phyloP scores from a whole-genome alignment of 1,140 invertebrate genomes.

The Drosophila lacertosa region DNA sequence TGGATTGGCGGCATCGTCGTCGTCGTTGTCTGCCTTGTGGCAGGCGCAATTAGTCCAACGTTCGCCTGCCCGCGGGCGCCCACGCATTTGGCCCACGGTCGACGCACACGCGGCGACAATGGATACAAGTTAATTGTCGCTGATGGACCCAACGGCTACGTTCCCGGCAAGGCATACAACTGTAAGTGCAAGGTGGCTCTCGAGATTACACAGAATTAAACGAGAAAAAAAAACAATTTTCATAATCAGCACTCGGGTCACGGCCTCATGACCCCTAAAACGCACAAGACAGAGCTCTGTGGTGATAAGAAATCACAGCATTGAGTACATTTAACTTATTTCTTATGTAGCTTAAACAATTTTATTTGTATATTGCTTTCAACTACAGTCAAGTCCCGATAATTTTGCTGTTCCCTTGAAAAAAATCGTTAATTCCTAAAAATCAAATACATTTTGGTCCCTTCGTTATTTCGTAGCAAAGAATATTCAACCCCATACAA shows the following conservation, averaged over 20 bases:
- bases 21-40: constrained; percentile 47
- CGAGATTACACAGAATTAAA: neutral
- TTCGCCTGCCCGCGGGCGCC: constrained; percentile 76
- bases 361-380: constrained; percentile 10
- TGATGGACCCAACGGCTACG: constrained; percentile 90
- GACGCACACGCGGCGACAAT: constrained; percentile 89
- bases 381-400: too few species aligned
- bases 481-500: too few species aligned
- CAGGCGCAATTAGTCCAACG: constrained; percentile 62
- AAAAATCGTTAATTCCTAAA: too few species aligned
- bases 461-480: too few species aligned
- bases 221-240: constrained; percentile 30
- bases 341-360: neutral
- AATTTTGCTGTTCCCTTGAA: too few species aligned
- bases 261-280: constrained; percentile 36
- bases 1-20: constrained; percentile 50
- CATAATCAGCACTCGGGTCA: constrained; percentile 51
- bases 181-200: constrained; percentile 85
- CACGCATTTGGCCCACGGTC: constrained; percentile 76
- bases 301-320: constrained; percentile 4
- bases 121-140: constrained; percentile 91
- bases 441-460: too few species aligned
- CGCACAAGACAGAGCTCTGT: constrained; percentile 6
- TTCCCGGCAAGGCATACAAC: constrained; percentile 91
- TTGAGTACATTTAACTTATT: neutral